Conservation (phyloP, 2,797 vertebrate species). For the Anguilla obscura region DNA sequence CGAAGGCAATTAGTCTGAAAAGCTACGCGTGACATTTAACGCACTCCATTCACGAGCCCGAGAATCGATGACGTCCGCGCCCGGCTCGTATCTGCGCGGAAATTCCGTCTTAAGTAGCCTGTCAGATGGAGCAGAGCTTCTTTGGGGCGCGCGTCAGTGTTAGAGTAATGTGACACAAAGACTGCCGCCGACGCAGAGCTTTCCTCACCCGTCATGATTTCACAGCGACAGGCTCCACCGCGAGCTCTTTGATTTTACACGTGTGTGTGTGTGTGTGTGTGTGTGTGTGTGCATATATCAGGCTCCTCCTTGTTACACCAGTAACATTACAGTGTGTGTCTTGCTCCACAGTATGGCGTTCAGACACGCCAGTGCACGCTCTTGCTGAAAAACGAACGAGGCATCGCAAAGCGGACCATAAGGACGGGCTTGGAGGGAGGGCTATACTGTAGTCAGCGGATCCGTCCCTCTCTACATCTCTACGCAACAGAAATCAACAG, state of each 20-base stretch:
- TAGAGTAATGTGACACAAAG: not conserved
- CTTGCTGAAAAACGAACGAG: not conserved
- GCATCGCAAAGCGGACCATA: not conserved
- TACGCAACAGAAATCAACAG: not conserved
- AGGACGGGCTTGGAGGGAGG: not conserved
- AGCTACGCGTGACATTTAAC: not conserved
- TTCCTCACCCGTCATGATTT: not conserved
- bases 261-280: no score
- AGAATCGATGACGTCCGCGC: slow-evolving; percentile 3
- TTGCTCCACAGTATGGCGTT: not conserved
- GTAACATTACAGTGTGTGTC: not conserved
- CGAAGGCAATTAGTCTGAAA: slow-evolving; percentile 12
- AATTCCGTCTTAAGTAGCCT: not conserved
- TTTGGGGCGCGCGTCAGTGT: not conserved
- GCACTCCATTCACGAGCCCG: not conserved
- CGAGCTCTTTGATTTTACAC: not conserved
- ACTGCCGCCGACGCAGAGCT: not conserved
- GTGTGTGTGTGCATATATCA: not conserved
- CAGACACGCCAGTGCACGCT: not conserved
- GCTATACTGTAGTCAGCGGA: not conserved
- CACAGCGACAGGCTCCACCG: not conserved
- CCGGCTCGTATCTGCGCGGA: not conserved
- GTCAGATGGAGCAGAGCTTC: not conserved
- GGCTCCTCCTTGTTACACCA: not conserved
- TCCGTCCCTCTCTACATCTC: not conserved